Conservation (phyloP, 2,113 vertebrate species). For the Aplodontia rufa region DNA sequence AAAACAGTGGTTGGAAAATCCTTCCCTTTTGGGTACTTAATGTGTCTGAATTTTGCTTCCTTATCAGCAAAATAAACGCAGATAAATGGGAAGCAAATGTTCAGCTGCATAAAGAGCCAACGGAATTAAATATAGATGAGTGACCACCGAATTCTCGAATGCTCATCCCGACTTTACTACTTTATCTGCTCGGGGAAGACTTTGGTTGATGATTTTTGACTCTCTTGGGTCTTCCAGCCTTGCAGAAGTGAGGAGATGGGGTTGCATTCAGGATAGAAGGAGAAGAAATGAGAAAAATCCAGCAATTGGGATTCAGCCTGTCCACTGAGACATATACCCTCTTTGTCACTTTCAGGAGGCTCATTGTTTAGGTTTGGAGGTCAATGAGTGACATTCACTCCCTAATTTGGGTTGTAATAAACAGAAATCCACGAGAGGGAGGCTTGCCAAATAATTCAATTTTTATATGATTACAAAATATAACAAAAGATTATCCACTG, state of each 20-base stretch:
- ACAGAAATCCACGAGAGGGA: background rate
- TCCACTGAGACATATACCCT: background rate
- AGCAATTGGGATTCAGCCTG: background rate
- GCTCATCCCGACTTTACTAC: background rate
- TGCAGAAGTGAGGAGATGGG: background rate
- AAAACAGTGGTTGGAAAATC: background rate
- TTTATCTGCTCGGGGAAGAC: constrained; percentile 2
- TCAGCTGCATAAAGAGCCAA: background rate
- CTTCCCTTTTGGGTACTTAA: background rate
- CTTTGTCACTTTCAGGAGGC: background rate
- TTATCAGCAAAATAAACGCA: constrained; percentile 45
- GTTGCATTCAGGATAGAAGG: background rate
- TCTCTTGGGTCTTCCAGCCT: constrained; percentile 8
- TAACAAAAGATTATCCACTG: constrained; percentile 12
- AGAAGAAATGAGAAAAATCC: background rate
- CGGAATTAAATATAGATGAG: constrained; percentile 49
- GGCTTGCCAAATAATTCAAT: constrained; percentile 6
- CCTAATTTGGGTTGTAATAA: background rate
- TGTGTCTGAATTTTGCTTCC: constrained; percentile 28
- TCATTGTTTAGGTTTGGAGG: background rate
- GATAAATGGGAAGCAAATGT: constrained; percentile 58
- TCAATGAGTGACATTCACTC: background rate
- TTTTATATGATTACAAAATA: constrained; percentile 26
- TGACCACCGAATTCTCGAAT: constrained; percentile 6
- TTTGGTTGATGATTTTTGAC: constrained; percentile 13